Percentiles rank a stretch among this genome's conserved stretches.
Evolutionary conservation across 2,113 vertebrate species (phyloP).

Genomic region (Polypterus senegalus): DNA sequence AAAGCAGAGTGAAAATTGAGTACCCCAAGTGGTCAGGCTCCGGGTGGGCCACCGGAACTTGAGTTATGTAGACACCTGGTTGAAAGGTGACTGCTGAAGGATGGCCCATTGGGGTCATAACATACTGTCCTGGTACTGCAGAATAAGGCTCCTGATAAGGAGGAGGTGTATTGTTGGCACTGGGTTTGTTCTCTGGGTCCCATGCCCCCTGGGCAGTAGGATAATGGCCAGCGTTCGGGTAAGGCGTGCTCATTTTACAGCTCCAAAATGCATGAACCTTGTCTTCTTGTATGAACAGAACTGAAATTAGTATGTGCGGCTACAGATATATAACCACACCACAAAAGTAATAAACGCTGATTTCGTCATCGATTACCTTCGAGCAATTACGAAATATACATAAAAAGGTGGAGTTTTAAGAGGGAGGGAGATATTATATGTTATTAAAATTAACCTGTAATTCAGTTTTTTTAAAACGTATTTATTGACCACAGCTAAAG

Average conservation of each 20-base stretch:
- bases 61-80: constrained; percentile 29
- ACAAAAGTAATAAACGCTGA: too few species aligned
- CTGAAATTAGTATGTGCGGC: too few species aligned
- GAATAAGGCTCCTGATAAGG: constrained; percentile 27
- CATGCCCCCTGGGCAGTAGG: constrained; percentile 14
- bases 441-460: too few species aligned
- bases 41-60: constrained; percentile 18
- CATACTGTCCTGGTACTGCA: not conserved
- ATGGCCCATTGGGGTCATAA: constrained; percentile 1
- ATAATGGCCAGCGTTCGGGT: constrained; percentile 24
- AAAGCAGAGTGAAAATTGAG: constrained; percentile 57
- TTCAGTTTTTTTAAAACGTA: too few species aligned
- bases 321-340: too few species aligned
- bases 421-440: too few species aligned
- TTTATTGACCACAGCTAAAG: too few species aligned
- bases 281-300: too few species aligned
- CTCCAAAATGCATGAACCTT: too few species aligned
- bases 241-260: not conserved
- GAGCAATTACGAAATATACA: too few species aligned
- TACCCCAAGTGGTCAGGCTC: constrained; percentile 48
- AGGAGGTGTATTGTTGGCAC: constrained; percentile 26
- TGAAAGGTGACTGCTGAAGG: constrained; percentile 25
- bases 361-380: too few species aligned
- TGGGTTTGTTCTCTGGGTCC: constrained; percentile 21
- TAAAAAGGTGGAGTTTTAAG: too few species aligned